A percentile compares a stretch with the other conserved stretches of the same genome.
Evolutionary conservation across 2,113 vertebrate species (phyloP).

Genomic region (Callaeas wilsoni): DNA sequence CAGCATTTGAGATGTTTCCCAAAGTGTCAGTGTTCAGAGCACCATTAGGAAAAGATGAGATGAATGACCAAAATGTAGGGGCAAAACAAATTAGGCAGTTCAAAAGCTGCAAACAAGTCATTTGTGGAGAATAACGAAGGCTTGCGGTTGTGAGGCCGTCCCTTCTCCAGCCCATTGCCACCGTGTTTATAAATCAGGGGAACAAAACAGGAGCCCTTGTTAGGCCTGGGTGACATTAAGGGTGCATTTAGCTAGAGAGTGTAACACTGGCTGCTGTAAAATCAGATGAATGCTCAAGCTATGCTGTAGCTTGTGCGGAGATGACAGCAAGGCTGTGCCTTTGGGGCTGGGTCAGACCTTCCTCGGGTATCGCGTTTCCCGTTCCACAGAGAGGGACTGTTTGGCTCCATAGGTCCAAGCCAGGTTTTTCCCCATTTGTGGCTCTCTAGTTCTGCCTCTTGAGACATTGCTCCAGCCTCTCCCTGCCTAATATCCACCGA

Average conservation of each 20-base stretch:
- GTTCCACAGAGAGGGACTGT: neutral
- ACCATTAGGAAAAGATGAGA: conserved; percentile 49
- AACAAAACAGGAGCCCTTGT: neutral
- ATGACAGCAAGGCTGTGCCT: neutral
- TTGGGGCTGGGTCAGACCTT: neutral
- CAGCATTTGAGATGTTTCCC: conserved; percentile 31
- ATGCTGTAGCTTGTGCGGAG: neutral
- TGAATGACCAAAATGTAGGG: conserved; percentile 38
- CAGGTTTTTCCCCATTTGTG: neutral
- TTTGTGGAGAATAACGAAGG: neutral
- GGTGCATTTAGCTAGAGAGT: neutral
- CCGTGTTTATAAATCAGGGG: conserved; percentile 26
- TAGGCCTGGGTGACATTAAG: neutral
- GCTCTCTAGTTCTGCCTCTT: neutral
- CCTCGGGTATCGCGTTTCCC: accelerated
- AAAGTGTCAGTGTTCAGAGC: conserved; percentile 18
- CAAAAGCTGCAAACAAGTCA: neutral
- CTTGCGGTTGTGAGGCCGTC: neutral
- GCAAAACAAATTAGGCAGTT: conserved; percentile 52
- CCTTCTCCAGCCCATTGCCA: neutral
- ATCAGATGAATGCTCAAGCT: neutral
- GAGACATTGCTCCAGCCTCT: neutral
- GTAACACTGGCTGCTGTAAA: neutral
- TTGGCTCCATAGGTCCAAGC: neutral
- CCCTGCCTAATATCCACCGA: neutral